Conservation (phyloP, 2,888 invertebrate species). For the Liposcelis brunnea region DNA sequence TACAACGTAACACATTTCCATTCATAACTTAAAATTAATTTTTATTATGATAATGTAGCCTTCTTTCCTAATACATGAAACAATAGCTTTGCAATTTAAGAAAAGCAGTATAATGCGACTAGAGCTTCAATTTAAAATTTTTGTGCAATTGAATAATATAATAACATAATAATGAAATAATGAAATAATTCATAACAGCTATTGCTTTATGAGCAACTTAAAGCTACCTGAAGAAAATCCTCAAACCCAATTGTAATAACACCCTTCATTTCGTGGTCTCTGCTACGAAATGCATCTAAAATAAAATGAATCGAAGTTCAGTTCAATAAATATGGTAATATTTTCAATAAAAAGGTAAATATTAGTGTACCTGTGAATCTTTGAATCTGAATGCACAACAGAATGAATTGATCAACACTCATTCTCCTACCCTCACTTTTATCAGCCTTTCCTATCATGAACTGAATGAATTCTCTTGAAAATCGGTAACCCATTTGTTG, state of each 20-base stretch:
- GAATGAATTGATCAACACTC: slow-evolving; percentile 77
- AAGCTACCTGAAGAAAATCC: slow-evolving; percentile 72
- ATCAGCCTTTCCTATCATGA: slow-evolving; percentile 53
- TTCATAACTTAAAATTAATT: too few species aligned
- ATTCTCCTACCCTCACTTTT: slow-evolving; percentile 40
- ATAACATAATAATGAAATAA: too few species aligned
- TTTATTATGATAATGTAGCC: too few species aligned
- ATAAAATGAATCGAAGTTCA: not conserved
- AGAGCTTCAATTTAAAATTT: too few species aligned
- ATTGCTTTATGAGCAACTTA: slow-evolving; percentile 37
- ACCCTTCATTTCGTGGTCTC: slow-evolving; percentile 66
- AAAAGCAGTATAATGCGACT: too few species aligned
- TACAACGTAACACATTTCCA: too few species aligned
- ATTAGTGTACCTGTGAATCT: slow-evolving; percentile 51
- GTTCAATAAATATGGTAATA: not conserved
- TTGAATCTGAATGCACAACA: slow-evolving; percentile 74
- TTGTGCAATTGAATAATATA: too few species aligned
- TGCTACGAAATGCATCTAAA: slow-evolving; percentile 60
- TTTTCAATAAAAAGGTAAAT: slow-evolving; percentile 6
- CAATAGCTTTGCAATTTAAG: too few species aligned
- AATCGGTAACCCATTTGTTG: slow-evolving; percentile 80
- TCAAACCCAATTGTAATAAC: slow-evolving; percentile 74
- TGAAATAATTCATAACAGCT: too few species aligned
- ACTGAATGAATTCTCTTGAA: slow-evolving; percentile 56
- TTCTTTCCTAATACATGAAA: too few species aligned